Evolutionary conservation across 2,888 invertebrate genomes (phyloP).

Genomic region (Hypselothyrea guttata): DNA sequence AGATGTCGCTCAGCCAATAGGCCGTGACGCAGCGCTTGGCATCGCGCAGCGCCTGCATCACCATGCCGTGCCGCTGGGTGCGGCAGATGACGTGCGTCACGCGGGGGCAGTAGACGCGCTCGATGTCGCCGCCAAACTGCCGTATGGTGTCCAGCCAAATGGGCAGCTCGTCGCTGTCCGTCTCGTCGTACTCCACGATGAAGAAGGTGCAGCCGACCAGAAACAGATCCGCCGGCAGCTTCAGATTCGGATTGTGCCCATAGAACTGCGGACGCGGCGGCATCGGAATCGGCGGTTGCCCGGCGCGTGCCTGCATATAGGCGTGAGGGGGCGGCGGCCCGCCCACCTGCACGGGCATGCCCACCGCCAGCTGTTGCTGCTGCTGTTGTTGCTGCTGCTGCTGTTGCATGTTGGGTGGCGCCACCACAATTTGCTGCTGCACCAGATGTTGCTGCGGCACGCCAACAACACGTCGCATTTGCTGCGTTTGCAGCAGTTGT

Average conservation of each 20-base stretch:
- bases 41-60: conserved; percentile 90
- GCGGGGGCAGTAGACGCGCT: conserved; percentile 90
- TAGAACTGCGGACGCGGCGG: conserved; percentile 90
- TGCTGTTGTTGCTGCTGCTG: conserved; percentile 71
- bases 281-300: conserved; percentile 83
- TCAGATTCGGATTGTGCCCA: conserved; percentile 96
- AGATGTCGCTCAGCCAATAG: conserved; percentile 95
- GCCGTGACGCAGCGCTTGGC: conserved; percentile 90
- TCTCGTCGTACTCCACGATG: conserved; percentile 91
- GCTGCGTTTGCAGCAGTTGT: conserved; percentile 80
- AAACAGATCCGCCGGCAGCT: conserved; percentile 93
- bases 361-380: conserved; percentile 61
- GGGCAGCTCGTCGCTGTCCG: conserved; percentile 85
- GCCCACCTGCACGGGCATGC: conserved; percentile 60
- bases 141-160: conserved; percentile 89
- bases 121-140: conserved; percentile 94
- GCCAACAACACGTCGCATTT: conserved; percentile 81
- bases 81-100: conserved; percentile 97
- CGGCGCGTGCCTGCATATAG: conserved; percentile 82
- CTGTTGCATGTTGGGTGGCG: conserved; percentile 79
- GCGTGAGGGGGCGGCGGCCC: conserved; percentile 81
- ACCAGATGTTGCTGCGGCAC: conserved; percentile 70
- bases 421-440: conserved; percentile 73
- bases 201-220: conserved; percentile 96
- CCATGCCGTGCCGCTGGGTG: conserved; percentile 94